Evolutionary conservation across 2,113 vertebrate genomes (phyloP).

Genomic region (Ptyas mucosa): DNA sequence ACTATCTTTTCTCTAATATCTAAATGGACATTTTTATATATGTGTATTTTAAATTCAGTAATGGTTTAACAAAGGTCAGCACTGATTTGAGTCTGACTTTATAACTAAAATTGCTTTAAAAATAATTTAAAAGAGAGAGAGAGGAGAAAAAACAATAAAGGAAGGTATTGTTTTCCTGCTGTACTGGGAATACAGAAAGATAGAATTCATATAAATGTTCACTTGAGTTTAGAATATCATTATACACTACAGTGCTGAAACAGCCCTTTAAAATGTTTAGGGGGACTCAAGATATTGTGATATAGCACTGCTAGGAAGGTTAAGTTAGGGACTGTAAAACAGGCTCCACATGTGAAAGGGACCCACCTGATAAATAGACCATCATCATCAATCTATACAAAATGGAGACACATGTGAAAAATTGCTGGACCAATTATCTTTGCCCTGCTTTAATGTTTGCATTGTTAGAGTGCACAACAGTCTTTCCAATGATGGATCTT

Average conservation of each 20-base stretch:
- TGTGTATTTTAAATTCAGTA: slow-evolving; percentile 31
- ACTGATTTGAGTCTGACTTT: slow-evolving; percentile 57
- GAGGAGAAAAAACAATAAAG: slow-evolving; percentile 10
- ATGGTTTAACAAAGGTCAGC: slow-evolving; percentile 64
- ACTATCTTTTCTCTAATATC: slow-evolving; percentile 41
- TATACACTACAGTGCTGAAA: slow-evolving; percentile 36
- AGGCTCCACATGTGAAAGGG: slow-evolving; percentile 47
- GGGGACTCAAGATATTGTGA: slow-evolving; percentile 54
- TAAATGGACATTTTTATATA: slow-evolving; percentile 61
- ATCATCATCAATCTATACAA: slow-evolving; percentile 45
- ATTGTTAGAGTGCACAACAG: slow-evolving; percentile 49
- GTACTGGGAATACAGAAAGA: slow-evolving; percentile 40
- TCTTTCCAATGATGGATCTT: slow-evolving; percentile 39
- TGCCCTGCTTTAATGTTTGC: slow-evolving; percentile 42
- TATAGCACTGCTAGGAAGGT: slow-evolving; percentile 1
- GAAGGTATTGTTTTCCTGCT: slow-evolving; percentile 24
- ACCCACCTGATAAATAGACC: slow-evolving; percentile 45
- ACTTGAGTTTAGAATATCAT: slow-evolving; percentile 39
- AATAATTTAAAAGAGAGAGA: slow-evolving; percentile 3
- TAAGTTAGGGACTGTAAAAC: background rate
- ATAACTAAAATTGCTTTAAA: slow-evolving; percentile 54
- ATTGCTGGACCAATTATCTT: slow-evolving; percentile 40
- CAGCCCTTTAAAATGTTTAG: slow-evolving; percentile 42
- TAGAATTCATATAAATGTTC: slow-evolving; percentile 53
- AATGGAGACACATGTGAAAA: slow-evolving; percentile 46